phyloP scores from a whole-genome alignment of 2,113 vertebrate species.

The Phylloscopus trochiloides region DNA sequence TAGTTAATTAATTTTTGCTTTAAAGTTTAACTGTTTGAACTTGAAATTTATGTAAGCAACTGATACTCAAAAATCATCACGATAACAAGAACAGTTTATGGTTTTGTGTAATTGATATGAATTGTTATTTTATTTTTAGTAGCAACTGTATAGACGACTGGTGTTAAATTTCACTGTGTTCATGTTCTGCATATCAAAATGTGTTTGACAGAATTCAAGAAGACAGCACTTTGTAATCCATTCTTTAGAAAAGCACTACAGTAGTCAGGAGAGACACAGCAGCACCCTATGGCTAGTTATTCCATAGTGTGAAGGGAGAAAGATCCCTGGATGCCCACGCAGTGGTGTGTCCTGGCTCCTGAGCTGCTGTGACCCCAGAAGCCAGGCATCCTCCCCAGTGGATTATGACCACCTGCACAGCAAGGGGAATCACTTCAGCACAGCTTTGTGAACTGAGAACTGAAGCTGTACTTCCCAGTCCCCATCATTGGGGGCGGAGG shows the following conservation, averaged over 20 bases:
- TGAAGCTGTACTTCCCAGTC: background rate
- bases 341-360: background rate
- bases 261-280: background rate
- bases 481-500: background rate
- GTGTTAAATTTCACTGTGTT: background rate
- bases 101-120: background rate
- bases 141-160: background rate
- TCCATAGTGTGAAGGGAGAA: rapidly evolving
- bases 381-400: background rate
- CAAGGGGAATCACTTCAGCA: background rate
- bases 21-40: background rate
- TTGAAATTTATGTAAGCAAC: background rate
- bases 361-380: background rate
- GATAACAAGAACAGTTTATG: background rate
- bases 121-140: background rate
- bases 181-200: background rate
- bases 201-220: background rate
- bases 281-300: background rate
- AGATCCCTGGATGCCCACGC: background rate
- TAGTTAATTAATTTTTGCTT: background rate
- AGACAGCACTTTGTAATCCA: background rate
- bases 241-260: background rate
- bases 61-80: background rate
- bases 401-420: background rate
- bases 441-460: background rate